Conservation (phyloP, 2,113 vertebrate genomes). For the Nycticryphes semicollaris region DNA sequence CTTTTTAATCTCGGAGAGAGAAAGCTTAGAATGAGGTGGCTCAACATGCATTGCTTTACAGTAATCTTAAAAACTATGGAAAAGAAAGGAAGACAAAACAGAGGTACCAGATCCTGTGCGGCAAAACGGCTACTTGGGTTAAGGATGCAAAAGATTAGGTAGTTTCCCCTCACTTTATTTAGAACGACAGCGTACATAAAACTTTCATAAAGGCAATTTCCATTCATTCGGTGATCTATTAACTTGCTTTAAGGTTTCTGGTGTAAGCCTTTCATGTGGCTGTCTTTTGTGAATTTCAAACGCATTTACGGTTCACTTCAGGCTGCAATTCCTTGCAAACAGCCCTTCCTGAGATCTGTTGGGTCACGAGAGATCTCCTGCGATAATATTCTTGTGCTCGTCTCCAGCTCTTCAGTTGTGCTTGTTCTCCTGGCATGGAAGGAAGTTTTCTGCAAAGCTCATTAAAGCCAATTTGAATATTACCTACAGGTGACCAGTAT, state of each 20-base stretch:
- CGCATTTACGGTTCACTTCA: not conserved
- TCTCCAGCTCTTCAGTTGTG: not conserved
- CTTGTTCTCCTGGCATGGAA: not conserved
- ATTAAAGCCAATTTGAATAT: not conserved
- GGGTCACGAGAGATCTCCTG: not conserved
- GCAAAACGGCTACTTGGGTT: not conserved
- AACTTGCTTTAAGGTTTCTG: slow-evolving; percentile 16
- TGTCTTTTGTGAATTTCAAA: slow-evolving; percentile 22
- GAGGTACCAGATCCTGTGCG: not conserved
- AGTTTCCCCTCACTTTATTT: not conserved
- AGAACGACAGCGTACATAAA: not conserved
- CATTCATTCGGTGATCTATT: not conserved
- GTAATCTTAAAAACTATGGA: not conserved
- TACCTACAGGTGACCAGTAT: not conserved
- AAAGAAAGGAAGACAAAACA: not conserved
- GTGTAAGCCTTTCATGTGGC: not conserved
- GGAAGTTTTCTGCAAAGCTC: not conserved
- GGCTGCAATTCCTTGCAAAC: not conserved
- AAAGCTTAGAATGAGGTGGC: not conserved
- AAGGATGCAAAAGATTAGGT: not conserved
- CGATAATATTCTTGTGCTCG: not conserved
- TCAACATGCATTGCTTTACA: not conserved
- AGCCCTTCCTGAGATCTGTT: not conserved
- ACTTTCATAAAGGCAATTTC: slow-evolving; percentile 19
- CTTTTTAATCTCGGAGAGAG: not conserved